phyloP scores from a whole-genome alignment of 1,140 invertebrate species.

The Pogonomyrmex barbatus region DNA sequence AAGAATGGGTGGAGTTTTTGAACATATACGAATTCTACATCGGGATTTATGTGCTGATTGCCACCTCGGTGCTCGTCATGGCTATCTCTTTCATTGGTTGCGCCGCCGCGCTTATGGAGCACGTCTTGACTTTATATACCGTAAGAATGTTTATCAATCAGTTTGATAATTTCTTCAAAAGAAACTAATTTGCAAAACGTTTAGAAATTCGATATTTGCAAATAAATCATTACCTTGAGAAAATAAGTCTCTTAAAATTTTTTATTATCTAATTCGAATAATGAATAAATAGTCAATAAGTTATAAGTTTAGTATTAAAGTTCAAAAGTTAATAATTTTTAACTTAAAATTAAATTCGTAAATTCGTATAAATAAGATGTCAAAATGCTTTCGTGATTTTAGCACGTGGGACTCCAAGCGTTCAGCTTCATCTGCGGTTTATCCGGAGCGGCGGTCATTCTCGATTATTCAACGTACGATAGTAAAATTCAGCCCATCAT shows the following conservation, averaged over 20 bases:
- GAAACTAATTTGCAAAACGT: background rate
- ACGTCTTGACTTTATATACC: constrained; percentile 87
- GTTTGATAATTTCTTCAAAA: background rate
- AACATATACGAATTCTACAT: constrained; percentile 92
- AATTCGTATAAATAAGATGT: background rate
- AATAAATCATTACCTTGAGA: background rate
- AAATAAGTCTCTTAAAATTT: background rate
- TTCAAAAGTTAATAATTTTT: background rate
- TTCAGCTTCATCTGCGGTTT: constrained; percentile 90
- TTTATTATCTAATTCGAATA: constrained; percentile 25
- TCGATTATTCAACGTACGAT: constrained; percentile 92
- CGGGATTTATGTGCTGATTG: constrained; percentile 92
- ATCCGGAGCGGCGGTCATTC: constrained; percentile 91
- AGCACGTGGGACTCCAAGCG: constrained; percentile 91
- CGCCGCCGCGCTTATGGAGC: constrained; percentile 90
- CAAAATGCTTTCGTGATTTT: constrained; percentile 71
- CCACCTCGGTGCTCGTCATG: constrained; percentile 90
- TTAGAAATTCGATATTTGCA: background rate
- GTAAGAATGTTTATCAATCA: constrained; percentile 85
- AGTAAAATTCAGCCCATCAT: constrained; percentile 92
- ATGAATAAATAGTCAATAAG: background rate
- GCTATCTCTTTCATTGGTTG: constrained; percentile 92
- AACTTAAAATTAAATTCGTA: background rate
- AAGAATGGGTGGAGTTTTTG: constrained; percentile 92
- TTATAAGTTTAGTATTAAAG: too few relatives aligned